Evolutionary conservation across 2,797 vertebrate species (phyloP), one percentile per base, ranked within the genome.

Genomic region (Buphagus erythrorhynchus): DNA sequence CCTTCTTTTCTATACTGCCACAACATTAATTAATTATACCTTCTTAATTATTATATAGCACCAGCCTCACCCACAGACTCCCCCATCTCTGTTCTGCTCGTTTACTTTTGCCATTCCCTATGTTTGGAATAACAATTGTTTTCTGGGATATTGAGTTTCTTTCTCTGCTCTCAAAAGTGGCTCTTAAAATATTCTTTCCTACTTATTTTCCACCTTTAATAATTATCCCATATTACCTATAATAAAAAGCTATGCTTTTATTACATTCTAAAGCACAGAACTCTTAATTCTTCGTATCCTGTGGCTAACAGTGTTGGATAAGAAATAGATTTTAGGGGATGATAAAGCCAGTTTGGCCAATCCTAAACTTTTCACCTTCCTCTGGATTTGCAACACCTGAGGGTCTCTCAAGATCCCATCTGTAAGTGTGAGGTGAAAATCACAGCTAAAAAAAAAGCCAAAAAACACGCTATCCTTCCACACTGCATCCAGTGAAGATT

Each of bases 401-500:
- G 15, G 4, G 28, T 67, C 19, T 72, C 65, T 66, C 3, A 3
- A 62, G 31, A 38, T 12, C 25, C 26, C 13, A 11, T 28, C 59
- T 49, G 5, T 13, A 55, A 71, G 20, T 19, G 11, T 1, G 28
- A 28, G 20, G 7, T 18, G 40, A 77, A 52, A 66, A 42, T 28
- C 36, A 28, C 16, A 78, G n/a, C 35, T 58, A 21, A 61, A 61
- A 61, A 40, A 38, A 59, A 36, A 7, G 1, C 4, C 1, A 22
- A 11, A 31, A 29, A 49, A 1, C 0, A n/a, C 0, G 1, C 57
- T 10, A 5, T n/a, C 24, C n/a, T 43, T 61, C 11, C 38, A 51
- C 2, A 0, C 22, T 73, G 33, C 36, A 33, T 26, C 1, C 3
- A 0, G 3, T 1, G 31, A 46, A 61, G 25, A 17, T 4, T 16